A percentile compares a stretch with the other conserved stretches of the same genome.
Evolutionary conservation across 1,140 invertebrate genomes (phyloP).

Genomic region (Galleria mellonella): DNA sequence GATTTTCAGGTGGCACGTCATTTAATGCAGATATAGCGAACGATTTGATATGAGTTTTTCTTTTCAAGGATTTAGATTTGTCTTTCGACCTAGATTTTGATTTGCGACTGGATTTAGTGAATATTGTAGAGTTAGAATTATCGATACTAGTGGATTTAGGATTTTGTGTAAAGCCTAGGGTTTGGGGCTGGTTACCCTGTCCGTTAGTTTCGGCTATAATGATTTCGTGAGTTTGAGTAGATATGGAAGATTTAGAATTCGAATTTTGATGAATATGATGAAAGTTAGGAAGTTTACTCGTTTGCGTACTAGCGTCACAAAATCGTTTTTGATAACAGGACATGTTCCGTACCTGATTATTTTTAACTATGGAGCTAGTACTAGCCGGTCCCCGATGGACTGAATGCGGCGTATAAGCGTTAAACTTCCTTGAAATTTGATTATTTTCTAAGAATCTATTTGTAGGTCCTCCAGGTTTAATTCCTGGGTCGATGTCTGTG

Average conservation of each 20-base stretch:
- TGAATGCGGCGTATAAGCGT: neutral
- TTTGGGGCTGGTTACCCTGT: slow-evolving; percentile 7
- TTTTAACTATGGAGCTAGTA: too few species aligned
- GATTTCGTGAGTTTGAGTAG: slow-evolving; percentile 1
- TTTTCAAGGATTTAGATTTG: neutral
- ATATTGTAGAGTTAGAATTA: neutral
- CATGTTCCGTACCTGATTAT: too few species aligned
- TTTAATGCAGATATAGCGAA: slow-evolving; percentile 1
- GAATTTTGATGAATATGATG: neutral
- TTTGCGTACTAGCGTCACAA: slow-evolving; percentile 2
- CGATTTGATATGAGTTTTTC: neutral
- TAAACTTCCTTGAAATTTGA: neutral
- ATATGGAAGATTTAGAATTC: slow-evolving; percentile 1
- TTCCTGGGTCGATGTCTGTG: too few species aligned
- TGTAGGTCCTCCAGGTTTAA: too few species aligned
- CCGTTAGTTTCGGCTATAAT: neutral
- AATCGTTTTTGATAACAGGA: neutral
- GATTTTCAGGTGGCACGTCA: slow-evolving; percentile 8
- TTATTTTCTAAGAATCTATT: neutral
- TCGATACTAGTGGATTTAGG: too few species aligned
- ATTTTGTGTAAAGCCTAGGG: neutral
- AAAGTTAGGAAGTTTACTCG: neutral
- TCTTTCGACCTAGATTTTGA: neutral
- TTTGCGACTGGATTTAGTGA: neutral
- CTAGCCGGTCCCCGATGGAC: slow-evolving; percentile 7